phyloP scores from a whole-genome alignment of 2,113 vertebrate genomes.

The Ariopsis seemanni region DNA sequence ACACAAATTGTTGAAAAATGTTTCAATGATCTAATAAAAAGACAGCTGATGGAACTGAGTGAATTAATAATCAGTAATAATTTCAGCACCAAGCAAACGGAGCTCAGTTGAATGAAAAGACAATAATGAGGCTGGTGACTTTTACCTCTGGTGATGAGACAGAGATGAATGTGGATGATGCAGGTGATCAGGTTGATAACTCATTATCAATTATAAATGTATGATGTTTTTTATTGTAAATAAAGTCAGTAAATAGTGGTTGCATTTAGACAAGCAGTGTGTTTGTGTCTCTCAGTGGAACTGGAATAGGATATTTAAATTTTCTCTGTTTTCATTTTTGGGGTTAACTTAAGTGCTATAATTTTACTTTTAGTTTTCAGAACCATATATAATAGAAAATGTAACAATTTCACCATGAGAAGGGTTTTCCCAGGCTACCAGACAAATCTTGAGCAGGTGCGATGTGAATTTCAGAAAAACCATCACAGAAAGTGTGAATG shows the following conservation, averaged over 20 bases:
- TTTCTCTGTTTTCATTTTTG: too few relatives aligned
- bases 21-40: background rate
- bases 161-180: background rate
- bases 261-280: too few relatives aligned
- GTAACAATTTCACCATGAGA: background rate
- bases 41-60: background rate
- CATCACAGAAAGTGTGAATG: conserved; percentile 22
- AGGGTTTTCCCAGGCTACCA: background rate
- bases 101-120: background rate
- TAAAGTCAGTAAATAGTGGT: background rate
- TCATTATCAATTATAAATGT: background rate
- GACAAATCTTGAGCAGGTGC: background rate
- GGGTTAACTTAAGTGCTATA: too few relatives aligned
- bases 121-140: background rate
- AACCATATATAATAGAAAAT: background rate
- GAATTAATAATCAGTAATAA: background rate
- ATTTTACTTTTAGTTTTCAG: background rate
- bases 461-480: background rate
- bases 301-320: background rate
- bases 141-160: background rate
- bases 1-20: background rate
- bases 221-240: background rate
- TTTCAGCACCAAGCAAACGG: background rate
- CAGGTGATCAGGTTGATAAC: background rate
- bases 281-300: background rate